Evolutionary conservation across 1,140 invertebrate species (phyloP), one percentile per base, ranked within the genome.

Genomic region (Heliothis subflexa): DNA sequence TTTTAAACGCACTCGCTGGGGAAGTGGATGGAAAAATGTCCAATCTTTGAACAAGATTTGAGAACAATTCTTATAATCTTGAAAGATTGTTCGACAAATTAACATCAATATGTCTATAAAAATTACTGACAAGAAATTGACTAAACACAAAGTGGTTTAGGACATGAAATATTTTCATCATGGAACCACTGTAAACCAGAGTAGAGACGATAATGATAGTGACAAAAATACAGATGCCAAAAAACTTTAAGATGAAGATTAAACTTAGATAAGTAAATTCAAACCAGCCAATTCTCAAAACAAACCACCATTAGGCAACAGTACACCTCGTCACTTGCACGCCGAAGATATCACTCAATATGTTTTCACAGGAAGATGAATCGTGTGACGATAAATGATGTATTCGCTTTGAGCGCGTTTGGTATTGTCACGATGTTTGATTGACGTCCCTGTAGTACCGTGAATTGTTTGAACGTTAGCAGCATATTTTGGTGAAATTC

Each of bases 341-440:
- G 52, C 50, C 4, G n/a, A 33, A 3, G 25, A 77, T 72, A 57
- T 49, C 45, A 10, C 13, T 13, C 66, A 66, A 70, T 85, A 64
- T 81, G 79, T 81, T 81, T 81, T 18, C 80, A 59, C 45, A 33
- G 21, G 18, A 85, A 82, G 73, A 83, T 79, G 79, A 81, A 82
- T 77, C 64, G 78, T 80, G 52, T 80, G 79, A 80, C 79, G 78
- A 80, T 83, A 77, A 83, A 83, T 80, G 77, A 80, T 80, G 78
- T 81, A 86, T 84, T 83, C 79, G 57, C 78, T 80, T 62, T 62
- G 72, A 81, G 77, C 78, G 76, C 59, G 50, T 64, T 62, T 47
- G 57, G 61, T 66, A 80, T 80, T 78, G 78, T 83, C 71, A 59
- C 66, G 52, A 21, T 66, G 78, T 81, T 81, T 81, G 79, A 86